Conservation (phyloP, 2,797 vertebrate species). For the Phylloscopus collybita region DNA sequence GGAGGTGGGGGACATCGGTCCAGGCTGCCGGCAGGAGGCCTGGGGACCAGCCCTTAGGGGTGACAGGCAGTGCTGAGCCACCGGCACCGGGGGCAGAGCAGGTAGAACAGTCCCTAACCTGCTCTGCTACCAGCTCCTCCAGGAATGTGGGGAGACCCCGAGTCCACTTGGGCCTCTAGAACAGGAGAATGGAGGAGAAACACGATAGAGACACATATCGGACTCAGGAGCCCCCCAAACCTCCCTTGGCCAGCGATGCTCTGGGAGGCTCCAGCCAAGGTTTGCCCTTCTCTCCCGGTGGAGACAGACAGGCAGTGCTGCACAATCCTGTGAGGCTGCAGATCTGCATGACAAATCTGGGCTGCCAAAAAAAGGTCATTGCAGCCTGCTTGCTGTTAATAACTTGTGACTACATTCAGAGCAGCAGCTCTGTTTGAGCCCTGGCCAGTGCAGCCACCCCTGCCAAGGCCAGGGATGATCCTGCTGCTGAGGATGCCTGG, state of each 20-base stretch:
- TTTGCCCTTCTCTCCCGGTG: not conserved
- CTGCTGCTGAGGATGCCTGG: not conserved
- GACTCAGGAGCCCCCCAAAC: not conserved
- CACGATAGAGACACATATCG: fast-evolving
- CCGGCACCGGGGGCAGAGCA: not conserved
- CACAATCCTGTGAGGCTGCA: not conserved
- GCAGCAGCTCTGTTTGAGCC: not conserved
- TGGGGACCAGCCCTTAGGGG: not conserved
- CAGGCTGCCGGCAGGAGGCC: not conserved
- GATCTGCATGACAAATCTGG: not conserved
- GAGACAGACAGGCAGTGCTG: not conserved
- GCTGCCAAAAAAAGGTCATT: not conserved
- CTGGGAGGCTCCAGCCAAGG: not conserved
- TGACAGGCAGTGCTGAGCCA: not conserved
- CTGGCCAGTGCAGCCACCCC: not conserved
- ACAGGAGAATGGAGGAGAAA: not conserved
- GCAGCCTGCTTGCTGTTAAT: not conserved
- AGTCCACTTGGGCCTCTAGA: not conserved
- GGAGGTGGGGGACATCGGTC: not conserved
- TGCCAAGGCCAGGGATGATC: not conserved
- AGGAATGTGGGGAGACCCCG: not conserved
- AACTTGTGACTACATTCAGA: not conserved
- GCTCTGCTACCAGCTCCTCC: not conserved
- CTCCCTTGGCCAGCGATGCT: not conserved
- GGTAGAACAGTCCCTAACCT: not conserved